phyloP scores from a whole-genome alignment of 2,888 invertebrate genomes.

The Xestoiulus laeticollis region DNA sequence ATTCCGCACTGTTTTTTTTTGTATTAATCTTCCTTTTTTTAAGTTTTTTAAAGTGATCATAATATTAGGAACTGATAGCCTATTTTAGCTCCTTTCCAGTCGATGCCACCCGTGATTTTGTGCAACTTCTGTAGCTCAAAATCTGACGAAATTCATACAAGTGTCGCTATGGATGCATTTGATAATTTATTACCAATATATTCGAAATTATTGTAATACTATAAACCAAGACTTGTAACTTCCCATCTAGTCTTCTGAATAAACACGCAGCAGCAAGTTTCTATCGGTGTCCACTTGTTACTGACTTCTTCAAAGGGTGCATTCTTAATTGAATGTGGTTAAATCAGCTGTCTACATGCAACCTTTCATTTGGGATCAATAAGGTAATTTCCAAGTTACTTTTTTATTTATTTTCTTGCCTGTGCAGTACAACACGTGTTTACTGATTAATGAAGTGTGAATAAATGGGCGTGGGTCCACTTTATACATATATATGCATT shows the following conservation, averaged over 20 bases:
- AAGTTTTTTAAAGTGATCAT: not conserved
- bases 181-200: slow-evolving; percentile 50
- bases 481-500: too few relatives aligned
- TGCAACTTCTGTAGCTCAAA: slow-evolving; percentile 50
- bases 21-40: not conserved
- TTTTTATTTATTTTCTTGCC: not conserved
- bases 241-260: slow-evolving; percentile 52
- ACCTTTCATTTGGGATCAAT: not conserved
- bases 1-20: slow-evolving; percentile 18
- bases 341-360: not conserved
- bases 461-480: too few relatives aligned
- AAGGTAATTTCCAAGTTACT: not conserved
- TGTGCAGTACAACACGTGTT: not conserved
- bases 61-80: slow-evolving; percentile 19
- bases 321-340: too few relatives aligned
- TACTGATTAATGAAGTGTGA: too few relatives aligned
- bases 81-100: not conserved
- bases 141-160: slow-evolving; percentile 45
- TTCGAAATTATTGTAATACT: slow-evolving; percentile 51
- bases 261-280: slow-evolving; percentile 48
- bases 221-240: slow-evolving; percentile 50
- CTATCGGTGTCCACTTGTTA: not conserved
- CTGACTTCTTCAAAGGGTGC: not conserved
- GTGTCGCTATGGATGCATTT: slow-evolving; percentile 42
- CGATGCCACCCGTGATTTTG: slow-evolving; percentile 44